These are phyloP conservation scores for Onchidella celtica DNA, from an alignment of 2,888 invertebrate species.

Conservation along the genomic window DNA sequence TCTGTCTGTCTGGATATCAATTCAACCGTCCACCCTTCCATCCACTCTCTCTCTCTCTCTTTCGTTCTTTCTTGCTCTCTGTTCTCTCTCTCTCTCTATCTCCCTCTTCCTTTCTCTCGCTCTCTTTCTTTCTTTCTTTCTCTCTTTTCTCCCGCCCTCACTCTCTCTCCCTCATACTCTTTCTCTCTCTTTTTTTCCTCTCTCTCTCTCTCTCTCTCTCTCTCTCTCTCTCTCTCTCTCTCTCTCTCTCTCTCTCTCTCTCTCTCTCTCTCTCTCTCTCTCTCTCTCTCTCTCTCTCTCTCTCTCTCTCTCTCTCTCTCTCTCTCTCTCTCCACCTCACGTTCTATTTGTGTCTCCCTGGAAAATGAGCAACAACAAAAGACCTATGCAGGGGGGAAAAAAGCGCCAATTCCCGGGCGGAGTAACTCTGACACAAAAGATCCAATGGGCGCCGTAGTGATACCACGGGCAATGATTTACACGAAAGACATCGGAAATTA, in stretches of 20 bases:
- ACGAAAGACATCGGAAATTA: slow-evolving; percentile 11
- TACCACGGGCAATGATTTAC: slow-evolving; percentile 14
- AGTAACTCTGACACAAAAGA: slow-evolving; percentile 10
- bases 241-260: neutral
- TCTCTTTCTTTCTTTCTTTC: too few relatives aligned
- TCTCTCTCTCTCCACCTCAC: neutral
- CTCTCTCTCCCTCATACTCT: too few relatives aligned
- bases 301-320: neutral
- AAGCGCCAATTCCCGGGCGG: neutral
- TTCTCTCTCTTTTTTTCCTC: too few relatives aligned
- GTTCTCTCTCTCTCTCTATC: too few relatives aligned
- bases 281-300: too few relatives aligned
- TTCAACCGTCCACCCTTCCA: neutral
- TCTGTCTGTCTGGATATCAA: slow-evolving; percentile 5
- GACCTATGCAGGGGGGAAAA: neutral
- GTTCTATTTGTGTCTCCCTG: neutral
- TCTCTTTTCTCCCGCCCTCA: too few relatives aligned
- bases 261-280: too few relatives aligned
- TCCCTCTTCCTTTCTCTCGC: too few relatives aligned
- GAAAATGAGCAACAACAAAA: neutral
- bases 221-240: neutral
- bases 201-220: neutral
- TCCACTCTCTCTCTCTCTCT: too few relatives aligned
- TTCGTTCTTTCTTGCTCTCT: neutral
- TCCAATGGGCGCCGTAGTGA: neutral